Evolutionary conservation across 92 coral and sea anemone genomes (phyloP).

Genomic region (Metridium senile): DNA sequence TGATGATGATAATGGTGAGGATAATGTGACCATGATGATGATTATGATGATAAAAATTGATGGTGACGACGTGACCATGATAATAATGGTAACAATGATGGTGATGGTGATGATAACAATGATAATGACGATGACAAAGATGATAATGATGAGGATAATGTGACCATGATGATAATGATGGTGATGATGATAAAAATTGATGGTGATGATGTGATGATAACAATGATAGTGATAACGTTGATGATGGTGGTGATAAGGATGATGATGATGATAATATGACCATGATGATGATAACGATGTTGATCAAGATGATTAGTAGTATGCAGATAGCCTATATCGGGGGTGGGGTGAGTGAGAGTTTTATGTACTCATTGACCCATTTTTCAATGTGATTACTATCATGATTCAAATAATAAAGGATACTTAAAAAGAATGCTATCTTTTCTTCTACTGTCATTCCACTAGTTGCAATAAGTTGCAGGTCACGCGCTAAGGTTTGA

Average conservation of each 20-base stretch:
- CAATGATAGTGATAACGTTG: not conserved
- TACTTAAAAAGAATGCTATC: conserved; percentile 87
- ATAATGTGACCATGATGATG: not conserved
- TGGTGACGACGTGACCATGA: not conserved
- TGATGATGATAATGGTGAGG: not conserved
- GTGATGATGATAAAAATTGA: not conserved
- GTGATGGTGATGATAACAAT: not conserved
- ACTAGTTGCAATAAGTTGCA: conserved; percentile 44
- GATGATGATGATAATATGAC: not conserved
- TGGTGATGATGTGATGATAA: not conserved
- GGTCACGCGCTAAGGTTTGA: conserved; percentile 44
- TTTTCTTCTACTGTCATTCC: conserved; percentile 55
- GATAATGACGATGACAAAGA: not conserved
- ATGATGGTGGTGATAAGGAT: not conserved
- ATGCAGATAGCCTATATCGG: too few relatives aligned
- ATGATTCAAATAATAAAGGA: conserved; percentile 26
- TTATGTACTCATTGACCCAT: not conserved
- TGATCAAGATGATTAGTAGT: too few relatives aligned
- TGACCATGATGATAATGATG: not conserved
- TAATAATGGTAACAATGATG: not conserved
- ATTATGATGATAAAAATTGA: not conserved
- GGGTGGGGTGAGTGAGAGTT: too few relatives aligned
- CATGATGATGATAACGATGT: too few relatives aligned
- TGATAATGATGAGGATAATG: not conserved
- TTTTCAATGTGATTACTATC: not conserved